Evolutionary conservation across 2,888 invertebrate species (phyloP).

Genomic region (Drosophila fungiperda): DNA sequence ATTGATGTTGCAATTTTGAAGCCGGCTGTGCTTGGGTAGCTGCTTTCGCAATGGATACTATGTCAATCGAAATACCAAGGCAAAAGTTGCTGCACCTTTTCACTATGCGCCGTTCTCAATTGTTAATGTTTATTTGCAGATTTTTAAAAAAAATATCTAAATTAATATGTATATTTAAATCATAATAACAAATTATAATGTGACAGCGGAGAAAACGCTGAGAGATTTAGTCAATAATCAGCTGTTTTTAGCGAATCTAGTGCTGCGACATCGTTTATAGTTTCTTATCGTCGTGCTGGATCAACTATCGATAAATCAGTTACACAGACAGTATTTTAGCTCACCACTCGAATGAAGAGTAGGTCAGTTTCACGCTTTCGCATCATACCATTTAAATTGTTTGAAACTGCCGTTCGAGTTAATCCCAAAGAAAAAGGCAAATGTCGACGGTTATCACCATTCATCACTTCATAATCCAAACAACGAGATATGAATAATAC

Average conservation of each 20-base stretch:
- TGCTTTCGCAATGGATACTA: slow-evolving; percentile 84
- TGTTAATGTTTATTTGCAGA: slow-evolving; percentile 7
- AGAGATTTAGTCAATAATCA: slow-evolving; percentile 21
- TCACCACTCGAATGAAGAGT: background rate
- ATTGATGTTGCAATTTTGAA: slow-evolving; percentile 30
- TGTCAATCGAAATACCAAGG: slow-evolving; percentile 83
- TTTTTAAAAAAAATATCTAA: slow-evolving; percentile 1
- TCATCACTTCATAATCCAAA: slow-evolving; percentile 8
- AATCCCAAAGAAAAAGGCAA: slow-evolving; percentile 36
- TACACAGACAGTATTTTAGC: background rate
- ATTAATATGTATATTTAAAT: slow-evolving; percentile 6
- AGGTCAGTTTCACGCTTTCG: background rate
- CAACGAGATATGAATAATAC: slow-evolving; percentile 13
- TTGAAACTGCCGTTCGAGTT: slow-evolving; percentile 4
- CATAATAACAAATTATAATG: slow-evolving; percentile 10
- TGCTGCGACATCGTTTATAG: slow-evolving; percentile 22
- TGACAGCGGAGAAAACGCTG: slow-evolving; percentile 22
- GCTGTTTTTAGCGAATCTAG: slow-evolving; percentile 18
- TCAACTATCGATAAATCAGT: background rate
- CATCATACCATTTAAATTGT: background rate
- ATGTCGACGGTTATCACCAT: background rate
- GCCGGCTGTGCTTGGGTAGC: slow-evolving; percentile 61
- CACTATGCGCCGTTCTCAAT: slow-evolving; percentile 10
- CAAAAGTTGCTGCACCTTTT: slow-evolving; percentile 76
- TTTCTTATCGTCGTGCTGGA: background rate